phyloP scores from a whole-genome alignment of 2,113 vertebrate genomes.

The Cepphus grylle region DNA sequence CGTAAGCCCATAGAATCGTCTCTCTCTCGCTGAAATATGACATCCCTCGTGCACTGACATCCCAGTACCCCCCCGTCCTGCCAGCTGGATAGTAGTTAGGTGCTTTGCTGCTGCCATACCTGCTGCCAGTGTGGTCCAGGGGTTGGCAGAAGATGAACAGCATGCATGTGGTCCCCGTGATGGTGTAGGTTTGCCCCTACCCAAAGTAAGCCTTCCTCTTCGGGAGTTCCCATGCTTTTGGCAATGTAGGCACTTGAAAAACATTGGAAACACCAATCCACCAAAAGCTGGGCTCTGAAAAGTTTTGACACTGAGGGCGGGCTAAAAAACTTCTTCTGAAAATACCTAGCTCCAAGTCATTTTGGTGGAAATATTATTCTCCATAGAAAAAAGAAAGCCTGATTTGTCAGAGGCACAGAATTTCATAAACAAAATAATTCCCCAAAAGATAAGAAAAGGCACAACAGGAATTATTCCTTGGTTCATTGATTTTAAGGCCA shows the following conservation, averaged over 20 bases:
- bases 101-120: not conserved
- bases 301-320: not conserved
- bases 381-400: not conserved
- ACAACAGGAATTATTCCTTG: not conserved
- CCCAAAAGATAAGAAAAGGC: not conserved
- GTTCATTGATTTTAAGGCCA: not conserved
- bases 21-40: not conserved
- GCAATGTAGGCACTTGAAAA: not conserved
- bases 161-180: no score
- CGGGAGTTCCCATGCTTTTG: not conserved
- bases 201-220: not conserved
- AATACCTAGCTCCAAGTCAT: not conserved
- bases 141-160: not conserved
- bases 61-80: not conserved
- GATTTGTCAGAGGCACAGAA: not conserved
- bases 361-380: not conserved
- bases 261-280: not conserved
- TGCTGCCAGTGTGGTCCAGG: not conserved
- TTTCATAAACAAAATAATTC: not conserved
- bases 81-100: not conserved
- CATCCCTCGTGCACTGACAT: not conserved
- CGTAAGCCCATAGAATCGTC: not conserved
- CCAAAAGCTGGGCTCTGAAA: not conserved
- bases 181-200: not conserved
- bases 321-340: not conserved